These are phyloP conservation scores for Gryllus longicercus DNA, from an alignment of 2,888 invertebrate genomes.

Conservation along the genomic window DNA sequence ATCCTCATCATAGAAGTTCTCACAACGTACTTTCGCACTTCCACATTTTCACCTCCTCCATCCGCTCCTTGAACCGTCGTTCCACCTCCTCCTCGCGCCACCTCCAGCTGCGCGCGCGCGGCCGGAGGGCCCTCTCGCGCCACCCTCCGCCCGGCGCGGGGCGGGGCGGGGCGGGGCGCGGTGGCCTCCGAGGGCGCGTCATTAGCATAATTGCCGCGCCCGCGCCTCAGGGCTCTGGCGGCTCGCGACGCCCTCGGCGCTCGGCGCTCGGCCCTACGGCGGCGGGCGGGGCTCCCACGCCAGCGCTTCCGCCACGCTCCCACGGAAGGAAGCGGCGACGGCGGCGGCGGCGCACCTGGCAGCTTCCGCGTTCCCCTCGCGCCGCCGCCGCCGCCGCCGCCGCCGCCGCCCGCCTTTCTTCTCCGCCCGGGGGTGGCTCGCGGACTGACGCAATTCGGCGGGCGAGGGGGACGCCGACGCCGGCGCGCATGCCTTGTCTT, in stretches of 20 bases:
- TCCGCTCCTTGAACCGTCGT: background rate
- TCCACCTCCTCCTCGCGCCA: background rate
- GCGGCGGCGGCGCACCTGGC: background rate
- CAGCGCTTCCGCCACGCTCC: too few species aligned
- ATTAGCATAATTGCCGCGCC: background rate
- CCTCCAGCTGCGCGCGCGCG: background rate
- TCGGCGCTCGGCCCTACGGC: background rate
- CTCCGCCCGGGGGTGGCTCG: slow-evolving; percentile 4
- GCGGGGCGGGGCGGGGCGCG: background rate
- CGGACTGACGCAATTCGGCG: background rate
- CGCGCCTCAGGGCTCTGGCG: background rate
- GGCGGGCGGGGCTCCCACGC: background rate
- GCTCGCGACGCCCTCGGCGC: background rate
- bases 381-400: too few species aligned
- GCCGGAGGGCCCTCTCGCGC: background rate
- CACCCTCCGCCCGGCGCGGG: background rate
- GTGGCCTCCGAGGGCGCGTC: background rate
- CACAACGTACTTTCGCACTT: too few species aligned
- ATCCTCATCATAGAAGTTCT: too few species aligned
- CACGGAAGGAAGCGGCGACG: too few species aligned
- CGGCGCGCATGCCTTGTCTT: background rate
- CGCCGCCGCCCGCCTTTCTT: background rate
- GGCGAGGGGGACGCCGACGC: background rate
- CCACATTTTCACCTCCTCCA: background rate
- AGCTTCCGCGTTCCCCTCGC: background rate